These are phyloP conservation scores for Condylura cristata DNA, from an alignment of 2,113 vertebrate genomes.

Conservation along the genomic window DNA sequence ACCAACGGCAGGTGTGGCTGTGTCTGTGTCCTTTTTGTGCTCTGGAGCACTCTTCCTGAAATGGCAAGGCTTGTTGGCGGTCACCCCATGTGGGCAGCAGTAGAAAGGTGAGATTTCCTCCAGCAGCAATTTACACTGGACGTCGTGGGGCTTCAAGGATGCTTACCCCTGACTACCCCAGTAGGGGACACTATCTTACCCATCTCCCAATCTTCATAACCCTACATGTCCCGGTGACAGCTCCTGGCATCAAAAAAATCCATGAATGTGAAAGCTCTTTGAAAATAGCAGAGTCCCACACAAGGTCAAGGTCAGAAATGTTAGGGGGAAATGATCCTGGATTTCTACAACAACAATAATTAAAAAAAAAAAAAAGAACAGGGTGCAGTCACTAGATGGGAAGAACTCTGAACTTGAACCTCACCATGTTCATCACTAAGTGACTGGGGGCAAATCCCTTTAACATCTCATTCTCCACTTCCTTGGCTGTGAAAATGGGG, in stretches of 20 bases:
- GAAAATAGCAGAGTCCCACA: neutral
- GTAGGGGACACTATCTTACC: neutral
- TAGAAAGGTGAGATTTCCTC: neutral
- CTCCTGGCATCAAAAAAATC: neutral
- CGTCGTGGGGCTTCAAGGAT: neutral
- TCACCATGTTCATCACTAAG: neutral
- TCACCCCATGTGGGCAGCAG: neutral
- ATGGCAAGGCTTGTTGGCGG: neutral
- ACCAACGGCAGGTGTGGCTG: neutral
- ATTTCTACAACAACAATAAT: neutral
- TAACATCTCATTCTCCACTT: neutral
- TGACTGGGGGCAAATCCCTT: neutral
- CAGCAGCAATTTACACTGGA: neutral
- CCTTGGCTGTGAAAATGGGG: neutral
- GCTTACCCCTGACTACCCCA: neutral
- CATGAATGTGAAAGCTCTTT: neutral
- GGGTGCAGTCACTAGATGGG: neutral
- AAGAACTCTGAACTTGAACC: neutral
- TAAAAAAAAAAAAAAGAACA: too few relatives aligned
- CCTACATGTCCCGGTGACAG: neutral
- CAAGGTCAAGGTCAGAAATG: conserved; percentile 7
- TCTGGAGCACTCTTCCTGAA: neutral
- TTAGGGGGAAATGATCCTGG: neutral
- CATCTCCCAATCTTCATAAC: neutral
- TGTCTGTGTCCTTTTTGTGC: neutral